Percentiles rank a stretch among this genome's conserved stretches.
Conservation (phyloP, 2,797 vertebrate genomes). For the Myotis planiceps region DNA sequence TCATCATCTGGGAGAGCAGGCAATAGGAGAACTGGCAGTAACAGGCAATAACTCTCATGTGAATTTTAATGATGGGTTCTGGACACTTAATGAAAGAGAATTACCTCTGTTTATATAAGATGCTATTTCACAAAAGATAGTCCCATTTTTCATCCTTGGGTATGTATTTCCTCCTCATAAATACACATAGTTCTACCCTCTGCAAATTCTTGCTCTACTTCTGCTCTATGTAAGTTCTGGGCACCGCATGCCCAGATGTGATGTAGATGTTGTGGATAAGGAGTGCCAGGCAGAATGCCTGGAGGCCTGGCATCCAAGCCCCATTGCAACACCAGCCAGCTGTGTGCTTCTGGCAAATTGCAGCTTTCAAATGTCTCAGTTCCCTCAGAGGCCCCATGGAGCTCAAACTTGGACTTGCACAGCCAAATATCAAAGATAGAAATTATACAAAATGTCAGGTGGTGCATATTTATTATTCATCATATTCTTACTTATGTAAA, state of each 20-base stretch:
- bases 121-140: not conserved
- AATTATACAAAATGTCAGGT: not conserved
- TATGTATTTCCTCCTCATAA: not conserved
- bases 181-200: not conserved
- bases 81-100: slow-evolving; percentile 9
- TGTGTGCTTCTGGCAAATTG: not conserved
- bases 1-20: slow-evolving; percentile 35
- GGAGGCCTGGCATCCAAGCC: not conserved
- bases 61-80: slow-evolving; percentile 58
- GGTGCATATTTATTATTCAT: not conserved
- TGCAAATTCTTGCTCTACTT: not conserved
- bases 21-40: not conserved
- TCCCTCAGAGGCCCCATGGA: not conserved
- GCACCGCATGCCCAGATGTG: not conserved
- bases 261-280: not conserved
- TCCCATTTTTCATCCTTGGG: not conserved
- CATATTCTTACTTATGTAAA: not conserved
- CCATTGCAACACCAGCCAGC: not conserved
- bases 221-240: not conserved
- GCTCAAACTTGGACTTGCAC: not conserved
- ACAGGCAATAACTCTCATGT: slow-evolving; percentile 41
- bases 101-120: slow-evolving; percentile 27
- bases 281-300: not conserved
- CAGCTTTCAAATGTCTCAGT: slow-evolving; percentile 50
- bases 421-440: not conserved